Base-by-base conservation (phyloP, 2,888 invertebrate species). In the Euphydryas editha region DNA sequence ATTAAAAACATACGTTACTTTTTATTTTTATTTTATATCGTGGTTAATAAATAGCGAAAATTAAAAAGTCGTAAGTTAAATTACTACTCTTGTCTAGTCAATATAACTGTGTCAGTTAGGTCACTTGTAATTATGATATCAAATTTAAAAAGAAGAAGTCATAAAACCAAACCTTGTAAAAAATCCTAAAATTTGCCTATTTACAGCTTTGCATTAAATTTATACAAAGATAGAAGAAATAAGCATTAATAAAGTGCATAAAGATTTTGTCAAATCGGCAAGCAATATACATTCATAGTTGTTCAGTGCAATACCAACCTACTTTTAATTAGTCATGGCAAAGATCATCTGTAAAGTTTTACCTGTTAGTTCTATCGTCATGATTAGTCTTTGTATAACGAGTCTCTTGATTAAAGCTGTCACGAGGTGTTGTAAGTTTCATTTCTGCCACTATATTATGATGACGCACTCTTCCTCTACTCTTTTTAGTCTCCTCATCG, bases 321-420 rank as follows among this genome's bases (percentile, higher is more conserved):
- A 61, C 15, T 20, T 30, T 37, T 13, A 24, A 49, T 65, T 59
- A 59, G 36, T 30, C 54, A 44, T 36, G 49, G 42, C 20, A 21
- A 37, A 13, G 42, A 30, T 20, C 39, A 47, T 58, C 47, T 58
- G 44, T 21, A 36, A 56, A 55, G 49, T 58, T 63, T 89, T 92
- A 93, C 93, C 93, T 93, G 93, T 93, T 93, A 58, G 88, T 88
- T 81, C 84, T 92, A 83, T 88, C 92, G 79, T 93, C 92, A 84
- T 93, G 89, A 82, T 84, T 89, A 78, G 86, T 87, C 81, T 92
- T 92, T 78, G 90, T 87, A 69, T 81, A 86, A 75, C 92, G 88
- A 80, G 92, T 91, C 81, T 90, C 93, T 83, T 88, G 90, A 77
- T 90, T 93, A 73, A 87, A 85, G 79, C 80, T 93, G 81, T 93